A percentile compares a stretch with the other conserved stretches of the same genome.
phyloP scores from a whole-genome alignment of 1,140 invertebrate species.

The Drosophila ohnishii region DNA sequence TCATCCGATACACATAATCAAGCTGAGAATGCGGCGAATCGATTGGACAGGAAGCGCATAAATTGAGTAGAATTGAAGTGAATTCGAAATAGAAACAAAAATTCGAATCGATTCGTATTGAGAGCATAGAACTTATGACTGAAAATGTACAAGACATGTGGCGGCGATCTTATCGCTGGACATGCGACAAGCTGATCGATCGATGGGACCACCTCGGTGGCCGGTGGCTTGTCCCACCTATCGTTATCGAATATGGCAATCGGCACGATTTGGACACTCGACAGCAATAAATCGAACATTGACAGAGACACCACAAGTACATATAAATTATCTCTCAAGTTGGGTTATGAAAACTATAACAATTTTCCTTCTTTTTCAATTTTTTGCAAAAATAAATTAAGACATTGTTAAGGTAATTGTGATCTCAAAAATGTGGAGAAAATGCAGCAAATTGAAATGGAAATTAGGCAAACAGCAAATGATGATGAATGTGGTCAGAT shows the following conservation, averaged over 20 bases:
- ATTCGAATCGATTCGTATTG: slow-evolving; percentile 14
- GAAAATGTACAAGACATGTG: slow-evolving; percentile 3
- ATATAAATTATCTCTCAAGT: slow-evolving; percentile 43
- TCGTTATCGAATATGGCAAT: slow-evolving; percentile 41
- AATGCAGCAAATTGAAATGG: slow-evolving; percentile 8
- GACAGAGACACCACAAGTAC: slow-evolving; percentile 19
- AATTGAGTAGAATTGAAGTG: slow-evolving; percentile 45
- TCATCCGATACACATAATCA: slow-evolving; percentile 38
- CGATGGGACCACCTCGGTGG: slow-evolving; percentile 52
- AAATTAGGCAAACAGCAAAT: slow-evolving; percentile 2
- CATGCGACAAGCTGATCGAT: slow-evolving; percentile 56
- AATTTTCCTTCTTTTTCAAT: slow-evolving; percentile 1
- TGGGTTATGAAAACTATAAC: no score
- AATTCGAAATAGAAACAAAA: slow-evolving; percentile 3
- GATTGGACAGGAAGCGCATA: slow-evolving; percentile 70
- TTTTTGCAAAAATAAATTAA: slow-evolving; percentile 54
- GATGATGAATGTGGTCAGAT: slow-evolving; percentile 45
- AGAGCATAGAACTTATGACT: slow-evolving; percentile 46
- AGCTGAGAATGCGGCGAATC: slow-evolving; percentile 50
- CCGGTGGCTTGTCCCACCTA: slow-evolving; percentile 32
- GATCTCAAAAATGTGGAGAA: slow-evolving; percentile 47
- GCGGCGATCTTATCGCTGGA: slow-evolving; percentile 56
- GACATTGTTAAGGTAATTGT: slow-evolving; percentile 58
- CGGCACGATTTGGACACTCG: slow-evolving; percentile 41
- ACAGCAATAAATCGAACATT: slow-evolving; percentile 42